Percentiles rank a stretch among this genome's conserved stretches.
phyloP scores from a whole-genome alignment of 2,888 invertebrate genomes.

The Stegana nigrithorax region DNA sequence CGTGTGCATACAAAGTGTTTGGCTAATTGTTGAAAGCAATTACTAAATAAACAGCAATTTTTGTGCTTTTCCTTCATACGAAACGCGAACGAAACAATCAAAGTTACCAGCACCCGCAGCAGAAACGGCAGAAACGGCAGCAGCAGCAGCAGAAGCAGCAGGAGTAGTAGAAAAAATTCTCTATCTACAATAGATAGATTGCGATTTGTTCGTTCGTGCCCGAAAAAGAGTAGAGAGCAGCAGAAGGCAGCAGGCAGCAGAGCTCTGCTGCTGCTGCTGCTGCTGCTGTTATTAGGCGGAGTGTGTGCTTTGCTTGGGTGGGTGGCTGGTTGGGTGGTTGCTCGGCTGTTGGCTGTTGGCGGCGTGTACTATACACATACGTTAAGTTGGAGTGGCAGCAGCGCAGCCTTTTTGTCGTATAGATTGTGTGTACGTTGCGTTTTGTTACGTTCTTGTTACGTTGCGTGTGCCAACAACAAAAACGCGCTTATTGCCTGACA shows the following conservation, averaged over 20 bases:
- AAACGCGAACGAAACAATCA: conserved; percentile 4
- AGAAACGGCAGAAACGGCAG: conserved; percentile 16
- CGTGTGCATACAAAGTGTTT: no score
- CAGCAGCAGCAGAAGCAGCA: conserved; percentile 42
- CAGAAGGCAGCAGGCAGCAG: conserved; percentile 11
- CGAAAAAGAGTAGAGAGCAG: conserved; percentile 47
- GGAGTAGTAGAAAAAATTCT: conserved; percentile 55
- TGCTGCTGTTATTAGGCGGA: no score
- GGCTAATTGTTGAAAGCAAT: no score
- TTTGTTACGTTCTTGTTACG: not conserved
- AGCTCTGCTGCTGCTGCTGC: conserved; percentile 1
- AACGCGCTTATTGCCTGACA: no score
- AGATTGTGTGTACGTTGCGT: not conserved
- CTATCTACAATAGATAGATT: no score
- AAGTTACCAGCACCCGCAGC: conserved; percentile 26
- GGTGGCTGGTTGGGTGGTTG: no score
- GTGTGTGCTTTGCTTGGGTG: no score
- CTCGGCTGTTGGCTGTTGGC: no score
- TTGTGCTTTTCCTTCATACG: no score
- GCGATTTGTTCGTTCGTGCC: conserved; percentile 61
- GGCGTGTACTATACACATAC: no score
- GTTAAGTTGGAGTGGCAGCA: no score
- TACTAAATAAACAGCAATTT: conserved; percentile 36
- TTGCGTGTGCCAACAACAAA: no score
- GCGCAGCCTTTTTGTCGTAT: not conserved